A percentile compares a stretch with the other conserved stretches of the same genome.
Evolutionary conservation across 2,113 vertebrate genomes (phyloP).

Genomic region (Pangasianodon gigas): DNA sequence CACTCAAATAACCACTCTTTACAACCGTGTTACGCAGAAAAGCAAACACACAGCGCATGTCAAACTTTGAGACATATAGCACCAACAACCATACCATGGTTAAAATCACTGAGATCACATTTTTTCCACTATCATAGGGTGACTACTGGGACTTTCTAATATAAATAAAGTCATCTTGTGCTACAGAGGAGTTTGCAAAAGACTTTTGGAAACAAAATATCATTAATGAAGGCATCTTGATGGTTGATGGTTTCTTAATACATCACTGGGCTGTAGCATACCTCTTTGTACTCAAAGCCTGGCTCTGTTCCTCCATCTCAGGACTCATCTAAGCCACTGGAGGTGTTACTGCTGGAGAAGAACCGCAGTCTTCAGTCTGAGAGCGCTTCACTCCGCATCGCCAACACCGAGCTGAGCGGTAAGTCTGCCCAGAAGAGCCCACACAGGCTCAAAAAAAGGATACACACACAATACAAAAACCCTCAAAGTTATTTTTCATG

Average conservation of each 20-base stretch:
- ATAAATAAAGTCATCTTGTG: neutral
- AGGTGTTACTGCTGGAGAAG: constrained; percentile 95
- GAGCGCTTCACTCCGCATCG: constrained; percentile 89
- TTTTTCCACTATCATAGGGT: neutral
- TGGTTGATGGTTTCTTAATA: neutral
- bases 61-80: neutral
- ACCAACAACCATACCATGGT: neutral
- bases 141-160: neutral
- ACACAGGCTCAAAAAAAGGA: neutral
- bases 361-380: constrained; percentile 94
- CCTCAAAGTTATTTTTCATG: neutral
- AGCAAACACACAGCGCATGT: neutral
- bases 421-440: constrained; percentile 68
- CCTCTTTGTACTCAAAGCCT: neutral
- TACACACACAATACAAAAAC: neutral
- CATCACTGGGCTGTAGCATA: neutral
- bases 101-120: neutral
- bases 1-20: neutral
- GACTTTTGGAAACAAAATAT: neutral
- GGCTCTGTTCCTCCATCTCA: constrained; percentile 51
- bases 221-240: neutral
- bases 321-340: constrained; percentile 92
- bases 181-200: neutral
- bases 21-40: neutral
- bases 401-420: constrained; percentile 95